Evolutionary conservation across 2,888 invertebrate genomes (phyloP).

Genomic region (Cosmia pyralina): DNA sequence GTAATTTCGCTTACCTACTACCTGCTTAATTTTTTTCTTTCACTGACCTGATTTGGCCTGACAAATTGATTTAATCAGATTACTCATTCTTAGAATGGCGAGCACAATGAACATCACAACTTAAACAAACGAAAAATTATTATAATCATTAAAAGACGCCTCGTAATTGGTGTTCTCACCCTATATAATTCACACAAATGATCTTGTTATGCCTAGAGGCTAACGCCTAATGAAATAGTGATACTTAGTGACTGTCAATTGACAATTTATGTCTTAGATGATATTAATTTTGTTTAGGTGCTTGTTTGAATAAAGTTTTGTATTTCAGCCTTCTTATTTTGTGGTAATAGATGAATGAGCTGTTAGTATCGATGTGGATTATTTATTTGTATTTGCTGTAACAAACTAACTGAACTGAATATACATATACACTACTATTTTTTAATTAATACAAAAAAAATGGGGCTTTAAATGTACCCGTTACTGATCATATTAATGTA

Average conservation of each 20-base stretch:
- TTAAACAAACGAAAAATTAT: constrained; percentile 13
- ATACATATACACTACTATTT: no score
- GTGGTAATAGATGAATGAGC: not conserved
- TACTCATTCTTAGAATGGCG: not conserved
- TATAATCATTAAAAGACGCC: constrained; percentile 1
- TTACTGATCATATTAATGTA: no score
- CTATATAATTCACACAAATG: constrained; percentile 42
- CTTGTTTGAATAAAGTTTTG: constrained; percentile 7
- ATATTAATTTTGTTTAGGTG: constrained; percentile 9
- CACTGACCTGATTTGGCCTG: not conserved
- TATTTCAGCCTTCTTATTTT: not conserved
- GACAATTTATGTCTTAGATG: constrained; percentile 24
- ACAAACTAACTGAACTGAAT: no score
- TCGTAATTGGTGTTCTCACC: constrained; percentile 12
- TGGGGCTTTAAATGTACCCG: no score
- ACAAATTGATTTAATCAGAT: not conserved
- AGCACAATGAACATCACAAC: not conserved
- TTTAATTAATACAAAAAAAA: no score
- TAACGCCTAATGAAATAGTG: constrained; percentile 57
- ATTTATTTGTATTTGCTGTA: not conserved
- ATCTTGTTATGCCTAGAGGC: constrained; percentile 41
- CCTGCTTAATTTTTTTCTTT: not conserved
- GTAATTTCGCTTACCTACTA: not conserved
- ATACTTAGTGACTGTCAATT: constrained; percentile 40
- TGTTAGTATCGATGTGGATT: not conserved